Evolutionary conservation across 2,888 invertebrate genomes (phyloP).

Genomic region (Blera fallax): DNA sequence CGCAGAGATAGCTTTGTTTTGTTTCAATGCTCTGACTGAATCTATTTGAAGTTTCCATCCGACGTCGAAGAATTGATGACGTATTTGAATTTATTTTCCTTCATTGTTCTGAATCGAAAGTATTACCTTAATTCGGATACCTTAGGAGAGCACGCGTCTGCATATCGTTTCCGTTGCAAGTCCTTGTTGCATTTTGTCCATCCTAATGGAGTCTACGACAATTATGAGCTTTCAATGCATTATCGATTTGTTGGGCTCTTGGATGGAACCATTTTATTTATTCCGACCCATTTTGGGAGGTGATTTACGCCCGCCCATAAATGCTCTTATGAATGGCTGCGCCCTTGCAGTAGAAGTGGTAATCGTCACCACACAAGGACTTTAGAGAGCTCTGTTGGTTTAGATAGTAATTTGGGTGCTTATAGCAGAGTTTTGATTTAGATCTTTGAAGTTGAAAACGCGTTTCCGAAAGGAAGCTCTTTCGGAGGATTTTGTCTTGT

Average conservation of each 20-base stretch:
- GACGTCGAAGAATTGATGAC: conserved; percentile 51
- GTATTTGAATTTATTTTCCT: conserved; percentile 21
- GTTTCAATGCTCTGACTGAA: conserved; percentile 61
- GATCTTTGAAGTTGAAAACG: neutral
- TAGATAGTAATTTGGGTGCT: neutral
- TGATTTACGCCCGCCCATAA: conserved; percentile 30
- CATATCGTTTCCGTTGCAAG: neutral
- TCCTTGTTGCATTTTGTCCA: neutral
- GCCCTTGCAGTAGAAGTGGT: neutral
- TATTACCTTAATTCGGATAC: neutral
- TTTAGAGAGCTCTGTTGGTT: neutral
- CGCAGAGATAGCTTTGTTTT: conserved; percentile 45
- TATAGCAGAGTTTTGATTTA: conserved; percentile 16
- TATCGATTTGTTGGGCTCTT: conserved; percentile 37
- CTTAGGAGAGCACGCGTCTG: conserved; percentile 22
- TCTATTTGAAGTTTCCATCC: conserved; percentile 63
- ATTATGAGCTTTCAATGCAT: conserved; percentile 37
- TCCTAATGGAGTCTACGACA: conserved; percentile 8
- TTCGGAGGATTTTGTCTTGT: neutral
- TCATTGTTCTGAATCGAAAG: conserved; percentile 27
- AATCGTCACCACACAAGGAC: neutral
- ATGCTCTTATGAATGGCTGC: conserved; percentile 13
- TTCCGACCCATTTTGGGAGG: conserved; percentile 22
- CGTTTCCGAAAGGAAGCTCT: neutral
- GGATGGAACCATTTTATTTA: conserved; percentile 36